Conservation (phyloP, 2,113 vertebrate genomes). For the Parotia lawesii region DNA sequence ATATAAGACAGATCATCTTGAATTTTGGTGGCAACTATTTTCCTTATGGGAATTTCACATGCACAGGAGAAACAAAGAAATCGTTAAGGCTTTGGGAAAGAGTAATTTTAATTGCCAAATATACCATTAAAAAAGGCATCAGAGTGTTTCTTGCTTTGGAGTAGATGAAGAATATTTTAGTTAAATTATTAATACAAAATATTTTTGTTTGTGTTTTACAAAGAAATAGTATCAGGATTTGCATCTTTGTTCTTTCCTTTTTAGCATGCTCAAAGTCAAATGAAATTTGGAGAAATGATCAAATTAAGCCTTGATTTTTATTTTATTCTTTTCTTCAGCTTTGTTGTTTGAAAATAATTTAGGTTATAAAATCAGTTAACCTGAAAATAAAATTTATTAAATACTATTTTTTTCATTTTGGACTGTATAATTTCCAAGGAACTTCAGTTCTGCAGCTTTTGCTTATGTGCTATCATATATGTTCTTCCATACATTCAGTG, state of each 20-base stretch:
- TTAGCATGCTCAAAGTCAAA: background rate
- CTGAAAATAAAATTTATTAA: background rate
- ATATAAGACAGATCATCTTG: background rate
- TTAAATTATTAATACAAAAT: slow-evolving; percentile 21
- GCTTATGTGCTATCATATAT: background rate
- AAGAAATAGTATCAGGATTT: background rate
- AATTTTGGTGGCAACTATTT: slow-evolving; percentile 20
- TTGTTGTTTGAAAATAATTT: background rate
- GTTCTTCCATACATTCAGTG: background rate
- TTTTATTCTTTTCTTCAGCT: background rate
- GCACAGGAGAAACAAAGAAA: background rate
- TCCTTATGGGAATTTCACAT: background rate
- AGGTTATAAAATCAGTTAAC: background rate
- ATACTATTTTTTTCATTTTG: background rate
- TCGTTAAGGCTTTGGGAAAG: background rate
- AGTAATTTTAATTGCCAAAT: slow-evolving; percentile 2
- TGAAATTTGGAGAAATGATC: slow-evolving; percentile 3
- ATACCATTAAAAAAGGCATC: background rate
- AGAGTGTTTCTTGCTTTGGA: background rate
- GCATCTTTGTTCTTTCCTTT: slow-evolving; percentile 1
- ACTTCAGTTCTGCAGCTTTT: background rate
- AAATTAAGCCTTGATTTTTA: background rate
- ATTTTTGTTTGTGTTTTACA: background rate
- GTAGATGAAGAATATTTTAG: background rate
- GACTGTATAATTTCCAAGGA: background rate